Base-by-base conservation (phyloP, 2,888 invertebrate genomes). In the Octodonta nipae region DNA sequence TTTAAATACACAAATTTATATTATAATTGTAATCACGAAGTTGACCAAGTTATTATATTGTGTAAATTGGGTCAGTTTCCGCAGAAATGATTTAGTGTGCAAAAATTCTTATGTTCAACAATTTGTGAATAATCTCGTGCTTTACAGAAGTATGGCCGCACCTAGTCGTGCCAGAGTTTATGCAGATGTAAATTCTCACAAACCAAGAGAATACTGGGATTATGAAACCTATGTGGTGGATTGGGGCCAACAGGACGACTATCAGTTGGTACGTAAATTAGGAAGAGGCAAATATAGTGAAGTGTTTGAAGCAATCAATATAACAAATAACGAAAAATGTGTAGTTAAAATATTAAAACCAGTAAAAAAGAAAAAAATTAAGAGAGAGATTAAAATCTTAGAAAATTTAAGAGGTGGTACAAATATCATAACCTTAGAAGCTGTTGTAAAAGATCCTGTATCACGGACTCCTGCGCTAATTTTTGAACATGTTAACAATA, bases 341-440 rank as follows among this genome's bases (percentile, higher is more conserved):
- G 98, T 98, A 68, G 93, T 98, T 56, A 98, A 98, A 84, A 93
- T 95, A 75, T 75, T 91, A 64, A 91, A 86, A 86, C 98, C 98
- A 56, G 98, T 98, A 35, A 99, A 98, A 75, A 99, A 98, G 87
- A 99, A 98, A 87, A 99, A 99, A 77, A 98, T 98, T 52, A 98
- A 98, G 78, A 75, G 98, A 64, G 98, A 98, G 74, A 99, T 98
- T 58, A 98, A 98, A 73, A 99, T 98, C 67, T 75, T 98, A 73
- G 96, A 98, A 73, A 98, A 99, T 70, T 76, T 98, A 61, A 78
- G 93, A 61, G 95, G 95, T 54, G 98, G 98, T 65, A 95, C 93
- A 69, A 98, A 98, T 71, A 91, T 99, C 60, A 99, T 98, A 60
- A 86, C 89, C 44, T 75, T 98, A 63, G 80, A 93, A 68, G 93